Base-by-base conservation (phyloP, 2,888 invertebrate genomes). In the Oasisia sp. region DNA sequence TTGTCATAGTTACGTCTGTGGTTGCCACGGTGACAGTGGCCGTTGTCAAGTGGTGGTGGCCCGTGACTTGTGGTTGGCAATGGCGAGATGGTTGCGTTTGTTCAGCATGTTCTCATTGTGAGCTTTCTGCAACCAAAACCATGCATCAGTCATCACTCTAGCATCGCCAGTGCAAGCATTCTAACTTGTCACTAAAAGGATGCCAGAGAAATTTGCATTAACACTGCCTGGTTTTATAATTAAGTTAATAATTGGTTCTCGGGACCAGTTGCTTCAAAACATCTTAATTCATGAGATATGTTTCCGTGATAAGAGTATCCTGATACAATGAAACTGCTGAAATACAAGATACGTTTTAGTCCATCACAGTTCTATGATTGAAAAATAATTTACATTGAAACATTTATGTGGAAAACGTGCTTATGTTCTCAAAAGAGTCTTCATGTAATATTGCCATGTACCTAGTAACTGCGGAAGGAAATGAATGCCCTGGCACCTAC, bases 51-150 rank as follows among this genome's bases (percentile, higher is more conserved):
- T 74, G 74, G 74, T 74, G 74, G 74, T 74, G 74, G 74, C 74
- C 19, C 27, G 74, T 74, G 74, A 74, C 74, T n/a, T 74, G 74
- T 74, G 74, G 74, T 74, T 74, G 74, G 74, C 74, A n/a, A 74
- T n/a, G 19, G 74, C 27, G 74, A 74, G 74, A 19, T 74, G 74
- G 27, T 74, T 74, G 4, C 74, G 74, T 74, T 74, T 74, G 74
- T 74, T 74, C 74, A 74, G n/a, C 74, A 74, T 74, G 74, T 74
- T 74, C 27, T 74, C 74, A 74, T 74, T 74, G 74, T 74, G 19
- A 74, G 74, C 74, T 74, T 74, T 74, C 74, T 74, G 74, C 74
- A 74, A 74, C n/a, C 74, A 74, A 74, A 74, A 74, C 74, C 74
- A 74, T 0, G 27, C 74, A 74, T 74, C 74, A 74, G 14, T 14